Base-by-base conservation (phyloP, 2,113 vertebrate genomes). In the Morphnarchus princeps region DNA sequence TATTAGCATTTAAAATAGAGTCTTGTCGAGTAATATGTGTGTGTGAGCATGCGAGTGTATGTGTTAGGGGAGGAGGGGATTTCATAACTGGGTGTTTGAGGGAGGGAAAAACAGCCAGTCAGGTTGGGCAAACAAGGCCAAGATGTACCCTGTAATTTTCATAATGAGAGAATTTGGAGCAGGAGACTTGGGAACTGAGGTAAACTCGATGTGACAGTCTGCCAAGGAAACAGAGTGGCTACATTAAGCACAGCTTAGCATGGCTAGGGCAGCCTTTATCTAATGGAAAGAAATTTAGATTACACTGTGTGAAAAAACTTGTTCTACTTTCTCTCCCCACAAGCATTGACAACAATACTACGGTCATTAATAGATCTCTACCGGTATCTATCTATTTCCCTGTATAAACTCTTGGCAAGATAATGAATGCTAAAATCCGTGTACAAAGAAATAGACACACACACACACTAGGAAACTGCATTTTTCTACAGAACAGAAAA, bases 1-100 rank as follows among this genome's bases (percentile, higher is more conserved):
- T 74, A 79, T 90, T 87, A 62, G 62, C 61, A 52, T 90, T 61
- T 59, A 72, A 97, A 97, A 97, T 94, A 94, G 89, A 89, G 40
- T 57, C 79, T 13, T 40, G 71, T 40, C 40, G 0, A 87, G 42
- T 40, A 62, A 52, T 7, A 36, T 8, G 55, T 29, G 43, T 62
- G 50, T 7, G 59, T 10, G 78, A 54, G 50, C 2, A 2, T 42
- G 54, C 0, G 8, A 57, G 31, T 13, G 34, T 57, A 18, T 26
- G 61, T 18, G 40, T 16, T 50, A 71, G 43, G n/a, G 81, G 67
- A 79, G 40, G 52, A 40, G 45, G 54, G n/a, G 38, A 40, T 11
- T n/a, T 69, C 55, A 57, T 47, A 87, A 87, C 61, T 52, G 84
- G 36, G 25, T 62, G 72, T 61, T 87, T 71, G 78, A 77, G 45